Conservation (phyloP, 2,113 vertebrate species). For the Panthera leo region DNA sequence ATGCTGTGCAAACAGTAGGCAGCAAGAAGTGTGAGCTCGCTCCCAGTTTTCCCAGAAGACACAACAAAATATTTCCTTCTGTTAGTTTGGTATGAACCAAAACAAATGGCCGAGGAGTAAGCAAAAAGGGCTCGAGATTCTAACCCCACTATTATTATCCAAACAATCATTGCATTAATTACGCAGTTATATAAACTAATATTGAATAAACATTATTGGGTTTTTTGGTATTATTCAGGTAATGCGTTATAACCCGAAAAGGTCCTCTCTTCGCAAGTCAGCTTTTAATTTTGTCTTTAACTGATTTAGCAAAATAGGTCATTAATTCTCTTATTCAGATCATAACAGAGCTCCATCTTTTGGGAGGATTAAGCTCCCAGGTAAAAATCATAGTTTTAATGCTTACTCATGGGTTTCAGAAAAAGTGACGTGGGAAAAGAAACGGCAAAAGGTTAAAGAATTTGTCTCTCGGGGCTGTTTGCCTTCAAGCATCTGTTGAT, state of each 20-base stretch:
- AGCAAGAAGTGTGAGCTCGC: background rate
- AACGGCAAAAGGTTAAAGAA: background rate
- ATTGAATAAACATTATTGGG: constrained; percentile 26
- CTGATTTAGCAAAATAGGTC: background rate
- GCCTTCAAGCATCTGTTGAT: background rate
- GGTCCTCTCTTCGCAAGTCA: background rate
- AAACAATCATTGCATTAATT: background rate
- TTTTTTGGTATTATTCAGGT: constrained; percentile 1
- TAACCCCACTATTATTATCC: background rate
- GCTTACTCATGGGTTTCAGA: background rate
- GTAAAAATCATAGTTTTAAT: background rate
- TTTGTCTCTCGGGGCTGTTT: background rate
- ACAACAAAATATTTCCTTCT: background rate
- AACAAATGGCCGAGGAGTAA: background rate
- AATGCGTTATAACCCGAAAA: background rate
- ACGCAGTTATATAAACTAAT: background rate
- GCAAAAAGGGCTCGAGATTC: background rate
- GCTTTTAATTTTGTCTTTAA: constrained; percentile 33
- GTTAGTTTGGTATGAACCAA: background rate
- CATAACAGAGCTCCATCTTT: background rate
- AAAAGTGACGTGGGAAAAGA: constrained; percentile 31
- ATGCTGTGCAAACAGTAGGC: background rate
- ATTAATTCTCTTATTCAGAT: constrained; percentile 7
- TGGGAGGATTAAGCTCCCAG: background rate
- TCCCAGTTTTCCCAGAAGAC: background rate